A percentile compares a stretch with the other conserved stretches of the same genome.
Conservation (phyloP, 2,797 vertebrate species). For the Alauda arvensis region DNA sequence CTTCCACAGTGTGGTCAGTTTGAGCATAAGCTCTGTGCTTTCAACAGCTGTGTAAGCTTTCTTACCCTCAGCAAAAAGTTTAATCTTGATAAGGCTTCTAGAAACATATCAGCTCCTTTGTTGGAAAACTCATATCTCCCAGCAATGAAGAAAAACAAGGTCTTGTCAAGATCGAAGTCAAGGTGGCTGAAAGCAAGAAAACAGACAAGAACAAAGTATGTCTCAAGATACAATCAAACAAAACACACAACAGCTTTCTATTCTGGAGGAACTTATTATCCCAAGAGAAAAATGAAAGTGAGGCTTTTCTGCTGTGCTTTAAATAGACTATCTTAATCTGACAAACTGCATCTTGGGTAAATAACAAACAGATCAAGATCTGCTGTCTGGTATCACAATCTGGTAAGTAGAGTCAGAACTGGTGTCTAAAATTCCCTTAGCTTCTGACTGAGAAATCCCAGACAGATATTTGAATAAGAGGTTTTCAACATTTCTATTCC, state of each 20-base stretch:
- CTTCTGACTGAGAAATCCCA: conserved; percentile 1
- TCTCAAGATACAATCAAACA: neutral
- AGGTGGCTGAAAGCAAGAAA: conserved; percentile 81
- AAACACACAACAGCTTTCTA: neutral
- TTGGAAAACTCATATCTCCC: conserved; percentile 96
- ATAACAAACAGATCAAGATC: neutral
- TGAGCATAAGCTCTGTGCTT: neutral
- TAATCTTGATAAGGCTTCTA: conserved; percentile 91
- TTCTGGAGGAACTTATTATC: neutral
- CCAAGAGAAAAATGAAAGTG: neutral
- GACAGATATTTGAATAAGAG: neutral
- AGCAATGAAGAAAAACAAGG: conserved; percentile 94
- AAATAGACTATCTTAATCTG: neutral
- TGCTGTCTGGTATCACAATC: neutral
- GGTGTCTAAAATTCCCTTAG: neutral
- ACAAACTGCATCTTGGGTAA: neutral
- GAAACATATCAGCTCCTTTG: conserved; percentile 94
- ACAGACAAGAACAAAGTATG: conserved; percentile 5
- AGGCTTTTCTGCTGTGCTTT: neutral
- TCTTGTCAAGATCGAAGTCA: conserved; percentile 93
- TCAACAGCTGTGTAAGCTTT: neutral
- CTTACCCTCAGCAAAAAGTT: conserved; percentile 91
- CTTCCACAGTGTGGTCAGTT: neutral
- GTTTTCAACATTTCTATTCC: neutral
- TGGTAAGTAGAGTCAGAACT: neutral